Evolutionary conservation across 2,888 invertebrate species (phyloP).

Genomic region (Myopa testacea): DNA sequence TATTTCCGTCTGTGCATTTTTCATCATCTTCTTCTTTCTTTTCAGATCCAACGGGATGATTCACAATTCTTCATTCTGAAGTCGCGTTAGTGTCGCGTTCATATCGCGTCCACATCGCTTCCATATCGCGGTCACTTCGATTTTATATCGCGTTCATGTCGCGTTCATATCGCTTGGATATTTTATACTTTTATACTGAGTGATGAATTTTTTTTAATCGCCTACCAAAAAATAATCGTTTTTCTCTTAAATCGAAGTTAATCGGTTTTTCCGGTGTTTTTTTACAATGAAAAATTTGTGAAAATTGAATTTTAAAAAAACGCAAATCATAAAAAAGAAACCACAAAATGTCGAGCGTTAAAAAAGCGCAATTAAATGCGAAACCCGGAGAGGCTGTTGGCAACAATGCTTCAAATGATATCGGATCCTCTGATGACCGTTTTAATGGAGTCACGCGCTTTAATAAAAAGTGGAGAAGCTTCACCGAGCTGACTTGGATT

Average conservation of each 20-base stretch:
- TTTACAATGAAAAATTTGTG: slow-evolving; percentile 37
- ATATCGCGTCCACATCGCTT: not conserved
- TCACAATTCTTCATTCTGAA: not conserved
- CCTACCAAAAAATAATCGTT: too few species aligned
- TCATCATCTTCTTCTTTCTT: slow-evolving; percentile 38
- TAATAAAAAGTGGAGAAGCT: slow-evolving; percentile 64
- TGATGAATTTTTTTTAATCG: too few species aligned
- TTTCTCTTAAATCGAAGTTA: too few species aligned
- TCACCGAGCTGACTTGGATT: slow-evolving; percentile 63
- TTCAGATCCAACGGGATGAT: not conserved
- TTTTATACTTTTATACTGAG: not conserved
- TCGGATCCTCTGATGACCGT: slow-evolving; percentile 51
- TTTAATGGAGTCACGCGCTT: slow-evolving; percentile 54
- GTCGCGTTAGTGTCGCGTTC: slow-evolving; percentile 41
- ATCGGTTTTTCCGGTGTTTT: too few species aligned
- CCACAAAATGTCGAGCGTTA: slow-evolving; percentile 56
- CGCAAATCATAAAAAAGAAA: slow-evolving; percentile 38
- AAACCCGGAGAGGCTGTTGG: slow-evolving; percentile 48
- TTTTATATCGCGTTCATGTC: not conserved
- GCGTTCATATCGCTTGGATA: not conserved
- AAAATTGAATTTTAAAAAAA: slow-evolving; percentile 15
- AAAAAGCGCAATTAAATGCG: slow-evolving; percentile 44
- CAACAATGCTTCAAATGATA: slow-evolving; percentile 10
- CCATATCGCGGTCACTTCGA: too few species aligned
- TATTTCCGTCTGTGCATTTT: not conserved